Base-by-base conservation (phyloP, 2,113 vertebrate genomes). In the Poeciliopsis turrubarensis region DNA sequence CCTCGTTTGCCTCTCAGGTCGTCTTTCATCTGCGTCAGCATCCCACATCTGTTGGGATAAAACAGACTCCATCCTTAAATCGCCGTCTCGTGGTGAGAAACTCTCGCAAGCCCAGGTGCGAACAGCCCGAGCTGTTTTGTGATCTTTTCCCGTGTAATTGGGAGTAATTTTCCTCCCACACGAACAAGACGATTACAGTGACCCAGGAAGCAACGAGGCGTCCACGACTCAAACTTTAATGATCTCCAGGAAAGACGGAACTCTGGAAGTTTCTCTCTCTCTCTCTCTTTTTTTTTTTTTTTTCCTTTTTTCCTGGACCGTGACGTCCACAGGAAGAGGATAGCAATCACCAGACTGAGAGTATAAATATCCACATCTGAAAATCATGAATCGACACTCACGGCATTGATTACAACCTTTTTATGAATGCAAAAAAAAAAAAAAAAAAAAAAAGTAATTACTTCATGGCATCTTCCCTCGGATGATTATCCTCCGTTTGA, bases 351-450 rank as follows among this genome's bases (percentile, higher is more conserved):
- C 22, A 1, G 47, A 25, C 25, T 19, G 37, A 61, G 73, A 64
- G 71, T 76, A 84, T 83, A 85, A 81, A 83, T 81, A 78, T 78
- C 82, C 79, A 80, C 76, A 32, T 72, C 73, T 77, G 13, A 73
- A 80, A 81, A 84, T 80, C 0, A 86, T 78, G 70, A 75, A 73
- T 81, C 79, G 82, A 64, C 71, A 70, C 73, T 78, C 65, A 37
- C 34, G 0, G 25, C 66, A 89, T 81, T 92, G 86, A 91, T 86
- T 89, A 78, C 82, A 86, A 89, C 80, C 85, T 91, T 92, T 57
- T 89, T 62, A 73, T 41, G 68, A 77, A 70, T 62, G 44, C 75
- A 75, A 76, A 68, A 84, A 78, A 47, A 69, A 15, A 69, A 62
- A 54, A 10, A 32, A 68, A 86, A 78, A 17, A 69, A 47, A 69